Evolutionary conservation across 2,888 invertebrate species (phyloP), one percentile per base, ranked within the genome.

Genomic region (Arctia plantaginis): DNA sequence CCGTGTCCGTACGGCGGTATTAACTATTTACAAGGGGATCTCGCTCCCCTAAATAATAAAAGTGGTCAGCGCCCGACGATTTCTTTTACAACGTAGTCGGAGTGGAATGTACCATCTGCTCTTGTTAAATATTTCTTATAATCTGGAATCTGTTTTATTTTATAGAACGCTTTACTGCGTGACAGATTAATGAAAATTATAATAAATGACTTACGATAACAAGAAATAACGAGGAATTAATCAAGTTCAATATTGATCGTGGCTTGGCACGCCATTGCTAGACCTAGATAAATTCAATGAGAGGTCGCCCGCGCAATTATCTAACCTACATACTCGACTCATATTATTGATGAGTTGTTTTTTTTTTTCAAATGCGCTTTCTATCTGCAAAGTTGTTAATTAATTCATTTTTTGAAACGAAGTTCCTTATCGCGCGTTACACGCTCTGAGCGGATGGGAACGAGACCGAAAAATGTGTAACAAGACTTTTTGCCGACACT

Each of bases 11-110:
- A 85, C 88, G 87, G 83, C 89, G 90, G 88, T 88, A 86, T 87
- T 86, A 85, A 86, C 90, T 89, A 92, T 93, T 93, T 92, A 92
- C 88, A 91, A 90, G 91, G 91, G 91, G 91, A 91, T 90, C 87
- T 86, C 90, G 88, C 44, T 47, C 90, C 93, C 93, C 89, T 93
- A 90, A 92, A 93, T 93, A 94, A 91, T 93, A 92, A 93, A 93
- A 91, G 88, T 85, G 87, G 86, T 87, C 87, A 85, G 87, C 85
- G 84, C 80, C 88, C 90, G 88, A 90, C 92, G 89, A 91, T 92
- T 91, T 92, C 92, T 92, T 89, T 83, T 85, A 85, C 85, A 86
- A 90, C 88, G 85, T 87, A 82, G 78, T 72, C 72, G 73, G 78
- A 75, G 76, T 71, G 81, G 79, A 76, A 75, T 71, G 81, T 82